phyloP scores from a whole-genome alignment of 2,797 vertebrate species.

The Rhyacichthys aspro region DNA sequence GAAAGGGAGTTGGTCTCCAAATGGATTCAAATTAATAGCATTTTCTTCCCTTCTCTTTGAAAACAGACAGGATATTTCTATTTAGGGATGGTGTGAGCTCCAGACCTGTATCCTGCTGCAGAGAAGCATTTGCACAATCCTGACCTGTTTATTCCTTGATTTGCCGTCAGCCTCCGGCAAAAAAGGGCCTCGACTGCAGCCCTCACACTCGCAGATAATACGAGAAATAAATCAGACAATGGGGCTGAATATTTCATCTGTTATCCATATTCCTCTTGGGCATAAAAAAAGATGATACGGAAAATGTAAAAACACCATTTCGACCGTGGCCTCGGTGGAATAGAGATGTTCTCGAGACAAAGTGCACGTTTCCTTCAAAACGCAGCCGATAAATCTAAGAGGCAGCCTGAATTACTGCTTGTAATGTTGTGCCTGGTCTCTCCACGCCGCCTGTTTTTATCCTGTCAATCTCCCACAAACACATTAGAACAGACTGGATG shows the following conservation, averaged over 20 bases:
- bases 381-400: constrained; percentile 81
- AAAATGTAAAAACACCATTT: constrained; percentile 89
- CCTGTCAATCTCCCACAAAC: constrained; percentile 60
- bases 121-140: constrained; percentile 78
- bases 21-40: constrained; percentile 83
- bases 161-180: constrained; percentile 83
- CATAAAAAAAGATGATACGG: constrained; percentile 80
- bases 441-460: constrained; percentile 63
- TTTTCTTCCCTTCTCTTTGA: constrained; percentile 79
- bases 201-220: constrained; percentile 86
- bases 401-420: constrained; percentile 82
- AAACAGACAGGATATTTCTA: constrained; percentile 76
- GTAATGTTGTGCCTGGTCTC: constrained; percentile 80
- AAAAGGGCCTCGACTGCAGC: constrained; percentile 83
- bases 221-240: constrained; percentile 92
- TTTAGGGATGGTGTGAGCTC: constrained; percentile 75
- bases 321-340: constrained; percentile 81
- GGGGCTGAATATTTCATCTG: constrained; percentile 92
- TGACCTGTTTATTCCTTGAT: constrained; percentile 87
- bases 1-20: constrained; percentile 75
- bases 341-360: constrained; percentile 80
- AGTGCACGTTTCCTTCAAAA: constrained; percentile 69
- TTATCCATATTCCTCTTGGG: constrained; percentile 92
- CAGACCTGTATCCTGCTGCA: constrained; percentile 78
- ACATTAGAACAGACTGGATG: no score